phyloP scores from a whole-genome alignment of 2,888 invertebrate genomes.

The Allolobophora icterica region DNA sequence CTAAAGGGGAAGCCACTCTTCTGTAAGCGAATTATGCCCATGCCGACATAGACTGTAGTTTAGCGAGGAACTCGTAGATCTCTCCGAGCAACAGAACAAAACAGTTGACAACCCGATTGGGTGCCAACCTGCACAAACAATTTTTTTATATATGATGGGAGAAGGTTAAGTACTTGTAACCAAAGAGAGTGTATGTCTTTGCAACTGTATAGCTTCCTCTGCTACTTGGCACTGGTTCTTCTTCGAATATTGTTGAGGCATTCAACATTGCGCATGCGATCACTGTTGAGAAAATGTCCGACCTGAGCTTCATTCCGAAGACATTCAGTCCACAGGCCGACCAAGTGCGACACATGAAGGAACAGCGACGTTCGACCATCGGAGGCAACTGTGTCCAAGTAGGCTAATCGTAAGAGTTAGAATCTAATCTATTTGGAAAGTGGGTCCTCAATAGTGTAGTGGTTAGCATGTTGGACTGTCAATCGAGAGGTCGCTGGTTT shows the following conservation, averaged over 20 bases:
- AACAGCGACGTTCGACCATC: neutral
- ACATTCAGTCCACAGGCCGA: constrained; percentile 57
- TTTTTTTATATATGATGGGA: no score
- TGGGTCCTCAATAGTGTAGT: no score
- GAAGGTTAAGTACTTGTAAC: neutral
- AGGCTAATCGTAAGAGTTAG: neutral
- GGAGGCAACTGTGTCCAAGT: neutral
- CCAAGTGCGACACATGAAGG: constrained; percentile 37
- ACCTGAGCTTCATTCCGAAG: constrained; percentile 58
- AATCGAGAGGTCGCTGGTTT: no score
- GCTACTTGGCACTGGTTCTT: constrained; percentile 51
- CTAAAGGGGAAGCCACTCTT: no score
- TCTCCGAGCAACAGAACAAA: constrained; percentile 53
- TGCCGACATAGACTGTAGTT: no score
- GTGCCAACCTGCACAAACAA: no score
- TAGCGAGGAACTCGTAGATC: constrained; percentile 47
- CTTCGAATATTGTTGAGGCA: constrained; percentile 66
- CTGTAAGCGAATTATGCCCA: no score
- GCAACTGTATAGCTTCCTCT: constrained; percentile 57
- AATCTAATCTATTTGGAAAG: no score
- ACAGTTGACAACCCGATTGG: no score
- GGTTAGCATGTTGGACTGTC: no score
- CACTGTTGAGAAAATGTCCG: constrained; percentile 57
- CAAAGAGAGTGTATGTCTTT: neutral
- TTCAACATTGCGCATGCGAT: constrained; percentile 67